Base-by-base conservation (phyloP, 2,888 invertebrate species). In the Carpatolechia fugitivella region DNA sequence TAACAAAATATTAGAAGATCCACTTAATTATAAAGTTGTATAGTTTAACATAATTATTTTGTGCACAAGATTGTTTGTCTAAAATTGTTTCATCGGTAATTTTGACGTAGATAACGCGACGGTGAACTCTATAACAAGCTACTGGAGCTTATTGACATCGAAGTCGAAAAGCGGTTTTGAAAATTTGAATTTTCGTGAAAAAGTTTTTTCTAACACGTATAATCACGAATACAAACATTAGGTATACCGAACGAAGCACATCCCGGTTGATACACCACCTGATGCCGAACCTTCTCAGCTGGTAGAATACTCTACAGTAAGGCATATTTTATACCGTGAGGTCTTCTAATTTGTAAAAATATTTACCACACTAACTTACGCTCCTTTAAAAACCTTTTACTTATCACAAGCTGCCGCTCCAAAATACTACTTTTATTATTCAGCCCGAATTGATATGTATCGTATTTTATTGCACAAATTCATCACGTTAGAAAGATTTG, bases 361-460 rank as follows among this genome's bases (percentile, higher is more conserved):
- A 85, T 78, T 60, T 61, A 84, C 78, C 79, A 76, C 75, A 80
- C 81, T 79, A 78, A 75, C 69, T 79, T 78, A 81, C 76, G 64
- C 62, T 65, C 70, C 71, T 72, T 68, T 73, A 76, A 74, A 76
- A 74, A 66, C 72, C 74, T 65, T n/a, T 66, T 59, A 63, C 77
- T 76, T 84, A 85, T 76, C 79, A 76, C 74, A 86, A 85, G 80
- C 85, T 81, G 77, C 82, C 85, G 80, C 82, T 82, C 83, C 85
- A 76, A 73, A 72, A 71, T 69, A 70, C 74, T 80, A 77, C 71
- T 72, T 75, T 78, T 76, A n/a, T 74, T 74, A 74, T 72, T 84
- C 84, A 89, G 88, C 87, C 82, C 82, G 80, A 85, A 76, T 88
- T 90, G 89, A 90, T 90, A 90, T 89, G 89, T 90, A 85, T 90